Base-by-base conservation (phyloP, 2,113 vertebrate genomes). In the Psophia crepitans region DNA sequence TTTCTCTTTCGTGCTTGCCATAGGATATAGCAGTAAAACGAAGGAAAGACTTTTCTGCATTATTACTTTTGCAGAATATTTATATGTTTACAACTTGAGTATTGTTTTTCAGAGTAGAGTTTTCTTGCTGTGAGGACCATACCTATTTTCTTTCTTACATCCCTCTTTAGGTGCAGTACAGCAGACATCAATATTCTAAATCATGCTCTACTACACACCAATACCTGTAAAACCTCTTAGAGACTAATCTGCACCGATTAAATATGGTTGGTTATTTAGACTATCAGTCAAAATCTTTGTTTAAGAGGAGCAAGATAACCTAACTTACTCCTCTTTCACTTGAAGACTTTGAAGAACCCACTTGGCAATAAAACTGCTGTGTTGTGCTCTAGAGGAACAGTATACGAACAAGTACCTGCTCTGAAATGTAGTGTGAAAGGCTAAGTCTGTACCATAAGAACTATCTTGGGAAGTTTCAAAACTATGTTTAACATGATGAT, bases 21-120 rank as follows among this genome's bases (percentile, higher is more conserved):
- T 49, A 76, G 77, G 77, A 84, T 77, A 89, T 32, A 61, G 37
- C 66, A 87, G 83, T 81, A 81, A 87, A 97, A 96, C 0, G 9
- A 91, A 95, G 84, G 37, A 69, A 81, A 82, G 32, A 4, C 21
- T 89, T 92, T 90, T 75, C n/a, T n/a, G 6, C 10, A 63, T 92
- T 87, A 87, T 93, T 94, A 87, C 14, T 90, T 95, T 87, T 75
- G 37, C 26, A 85, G 82, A 93, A 87, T 95, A 87, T 94, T 93
- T 95, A 71, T 78, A 71, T 85, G 44, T 92, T 95, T 92, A 90
- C 18, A 71, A 69, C 17, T 32, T n/a, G 9, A 71, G 14, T 61
- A 56, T 41, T 89, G n/a, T 49, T 87, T 81, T 79, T 73, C 70
- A 75, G 61, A 56, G 51, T 11, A 80, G 33, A 82, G 16, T 74